Evolutionary conservation across 2,113 vertebrate species (phyloP), one percentile per base, ranked within the genome.

Genomic region (Callipepla squamata): DNA sequence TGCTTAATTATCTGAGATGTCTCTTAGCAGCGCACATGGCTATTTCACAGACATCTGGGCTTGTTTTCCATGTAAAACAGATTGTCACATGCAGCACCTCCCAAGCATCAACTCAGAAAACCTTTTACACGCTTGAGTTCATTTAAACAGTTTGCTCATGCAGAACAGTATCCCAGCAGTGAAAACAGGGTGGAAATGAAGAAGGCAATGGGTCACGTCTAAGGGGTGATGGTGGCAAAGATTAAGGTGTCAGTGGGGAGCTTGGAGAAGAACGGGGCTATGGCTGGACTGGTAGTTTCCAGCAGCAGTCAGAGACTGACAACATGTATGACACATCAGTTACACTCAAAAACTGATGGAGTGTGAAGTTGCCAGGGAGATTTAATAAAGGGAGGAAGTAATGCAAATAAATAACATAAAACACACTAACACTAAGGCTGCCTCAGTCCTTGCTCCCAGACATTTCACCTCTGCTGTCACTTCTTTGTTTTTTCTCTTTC

Each of bases 201-300:
- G 85, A 69, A 86, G 55, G 73, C 88, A 78, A 11, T 50, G 80
- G 90, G 83, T 94, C 91, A 61, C 62, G 87, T 75, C 93, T 84
- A 65, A 96, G 90, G 80, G 68, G 76, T 65, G 87, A 80, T 87
- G 79, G 87, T 12, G n/a, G 87, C 72, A 75, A 92, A 92, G 94
- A 92, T 94, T 77, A 94, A 91, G 47, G 13, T 88, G 87, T 94
- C 94, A 80, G 40, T 61, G 76, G 53, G 62, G 87, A 94, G 90
- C 82, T 93, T n/a, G 78, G 53, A 80, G 85, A 84, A 72, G 73
- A 73, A 32, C 32, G 53, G 76, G 68, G n/a, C 80, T 94, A 66
- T 78, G 82, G 87, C 85, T 84, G 76, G 69, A 78, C 53, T 81
- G 90, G 76, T 87, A 84, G 82, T 72, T 93, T 74, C 23, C 80